These are phyloP conservation scores for Copsychus sechellarum DNA, from an alignment of 2,113 vertebrate genomes.

Conservation along the genomic window DNA sequence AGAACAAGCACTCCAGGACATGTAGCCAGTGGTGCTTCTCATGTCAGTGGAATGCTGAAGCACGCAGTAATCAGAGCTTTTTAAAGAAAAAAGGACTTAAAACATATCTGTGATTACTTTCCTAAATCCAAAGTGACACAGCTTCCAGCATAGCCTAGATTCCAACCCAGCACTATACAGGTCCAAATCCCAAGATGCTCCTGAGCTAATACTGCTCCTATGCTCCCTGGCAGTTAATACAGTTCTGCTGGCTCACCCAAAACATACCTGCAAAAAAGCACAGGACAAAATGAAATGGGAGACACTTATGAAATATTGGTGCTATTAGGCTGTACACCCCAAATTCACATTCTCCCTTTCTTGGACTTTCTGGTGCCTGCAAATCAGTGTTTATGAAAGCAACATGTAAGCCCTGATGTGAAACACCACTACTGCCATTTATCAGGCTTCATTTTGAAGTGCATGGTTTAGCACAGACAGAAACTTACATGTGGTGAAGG, in stretches of 20 bases:
- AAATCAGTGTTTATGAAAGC: neutral
- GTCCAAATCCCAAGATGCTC: neutral
- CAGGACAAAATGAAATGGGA: neutral
- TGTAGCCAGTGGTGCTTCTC: neutral
- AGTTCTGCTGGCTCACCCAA: neutral
- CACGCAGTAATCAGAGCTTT: neutral
- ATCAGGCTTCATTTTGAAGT: neutral
- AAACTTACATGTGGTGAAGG: neutral
- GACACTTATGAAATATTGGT: neutral
- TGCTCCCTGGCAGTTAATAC: neutral
- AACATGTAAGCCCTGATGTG: neutral
- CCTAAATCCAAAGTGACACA: neutral
- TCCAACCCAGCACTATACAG: neutral
- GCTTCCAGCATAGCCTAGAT: neutral
- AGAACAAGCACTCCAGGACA: neutral
- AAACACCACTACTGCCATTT: neutral
- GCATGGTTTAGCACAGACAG: neutral
- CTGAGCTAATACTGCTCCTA: neutral
- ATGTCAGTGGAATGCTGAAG: neutral
- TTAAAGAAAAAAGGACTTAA: neutral
- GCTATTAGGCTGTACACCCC: neutral
- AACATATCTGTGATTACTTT: neutral
- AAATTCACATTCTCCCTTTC: neutral
- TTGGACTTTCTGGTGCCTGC: neutral
- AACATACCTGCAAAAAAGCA: neutral